Percentiles rank a stretch among this genome's conserved stretches.
Evolutionary conservation across 2,888 invertebrate genomes (phyloP).

Genomic region (Archips xylosteana): DNA sequence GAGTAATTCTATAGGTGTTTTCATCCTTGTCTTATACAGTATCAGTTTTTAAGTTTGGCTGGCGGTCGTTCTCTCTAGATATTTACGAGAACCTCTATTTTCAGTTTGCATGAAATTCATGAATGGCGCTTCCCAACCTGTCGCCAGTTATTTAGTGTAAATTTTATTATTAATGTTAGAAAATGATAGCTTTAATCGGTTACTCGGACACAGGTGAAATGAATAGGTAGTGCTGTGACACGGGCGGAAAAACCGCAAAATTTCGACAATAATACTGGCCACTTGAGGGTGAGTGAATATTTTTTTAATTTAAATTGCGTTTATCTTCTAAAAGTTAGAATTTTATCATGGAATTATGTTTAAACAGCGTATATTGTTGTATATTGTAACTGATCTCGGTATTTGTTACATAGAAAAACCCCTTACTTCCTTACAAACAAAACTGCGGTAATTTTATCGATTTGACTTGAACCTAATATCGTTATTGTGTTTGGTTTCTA

Average conservation of each 20-base stretch:
- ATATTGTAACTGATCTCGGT: not conserved
- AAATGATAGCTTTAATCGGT: slow-evolving; percentile 72
- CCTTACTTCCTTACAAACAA: slow-evolving; percentile 70
- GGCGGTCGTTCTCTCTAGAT: slow-evolving; percentile 66
- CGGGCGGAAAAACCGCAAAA: slow-evolving; percentile 62
- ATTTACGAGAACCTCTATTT: slow-evolving; percentile 65
- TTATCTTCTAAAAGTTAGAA: not conserved
- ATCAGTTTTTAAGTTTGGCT: not conserved
- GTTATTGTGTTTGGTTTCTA: slow-evolving; percentile 67
- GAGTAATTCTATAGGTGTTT: slow-evolving; percentile 3
- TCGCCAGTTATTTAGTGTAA: slow-evolving; percentile 67
- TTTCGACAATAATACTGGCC: slow-evolving; percentile 69
- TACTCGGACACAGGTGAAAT: slow-evolving; percentile 69
- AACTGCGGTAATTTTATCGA: slow-evolving; percentile 86
- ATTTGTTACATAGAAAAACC: slow-evolving; percentile 33
- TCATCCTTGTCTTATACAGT: slow-evolving; percentile 13
- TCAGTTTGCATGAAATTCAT: slow-evolving; percentile 75
- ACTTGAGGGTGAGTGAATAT: slow-evolving; percentile 61
- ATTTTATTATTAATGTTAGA: slow-evolving; percentile 72
- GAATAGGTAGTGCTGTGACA: slow-evolving; percentile 78
- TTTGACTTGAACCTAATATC: slow-evolving; percentile 73
- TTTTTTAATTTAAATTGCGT: slow-evolving; percentile 53
- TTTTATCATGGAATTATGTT: not conserved
- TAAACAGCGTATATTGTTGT: not conserved
- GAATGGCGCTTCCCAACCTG: slow-evolving; percentile 77